phyloP scores from a whole-genome alignment of 2,888 invertebrate genomes.

The Drosophila paranaensis region DNA sequence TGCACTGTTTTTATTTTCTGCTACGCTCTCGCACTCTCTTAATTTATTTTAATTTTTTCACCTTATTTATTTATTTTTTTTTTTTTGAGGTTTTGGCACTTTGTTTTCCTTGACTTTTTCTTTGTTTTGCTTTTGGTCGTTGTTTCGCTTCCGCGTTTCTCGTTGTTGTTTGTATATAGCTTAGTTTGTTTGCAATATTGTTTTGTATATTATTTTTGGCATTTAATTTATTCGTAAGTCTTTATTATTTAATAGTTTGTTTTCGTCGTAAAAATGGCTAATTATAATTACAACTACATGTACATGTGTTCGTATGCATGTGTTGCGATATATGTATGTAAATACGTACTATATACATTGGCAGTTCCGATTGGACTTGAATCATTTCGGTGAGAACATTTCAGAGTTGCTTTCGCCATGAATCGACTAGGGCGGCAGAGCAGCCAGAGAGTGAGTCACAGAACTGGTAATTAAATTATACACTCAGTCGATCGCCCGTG shows the following conservation, averaged over 20 bases:
- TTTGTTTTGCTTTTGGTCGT: slow-evolving; percentile 22
- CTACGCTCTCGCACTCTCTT: slow-evolving; percentile 13
- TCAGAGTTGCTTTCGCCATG: slow-evolving; percentile 24
- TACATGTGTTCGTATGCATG: slow-evolving; percentile 21
- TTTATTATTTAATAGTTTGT: slow-evolving; percentile 73
- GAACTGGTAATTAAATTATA: neutral
- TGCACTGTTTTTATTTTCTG: slow-evolving; percentile 37
- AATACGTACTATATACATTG: slow-evolving; percentile 32
- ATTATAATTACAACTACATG: slow-evolving; percentile 63
- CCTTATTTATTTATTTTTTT: slow-evolving; percentile 12
- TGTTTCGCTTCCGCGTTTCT: slow-evolving; percentile 40
- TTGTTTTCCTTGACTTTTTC: slow-evolving; percentile 46
- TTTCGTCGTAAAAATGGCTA: slow-evolving; percentile 73
- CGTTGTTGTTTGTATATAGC: slow-evolving; percentile 9
- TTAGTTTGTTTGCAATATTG: slow-evolving; percentile 24
- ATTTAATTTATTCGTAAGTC: slow-evolving; percentile 26
- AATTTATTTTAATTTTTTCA: slow-evolving; percentile 11
- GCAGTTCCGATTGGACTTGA: slow-evolving; percentile 48
- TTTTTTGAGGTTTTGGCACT: slow-evolving; percentile 69
- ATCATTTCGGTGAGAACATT: slow-evolving; percentile 45
- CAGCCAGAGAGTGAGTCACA: neutral
- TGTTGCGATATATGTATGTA: slow-evolving; percentile 30
- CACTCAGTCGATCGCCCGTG: too few relatives aligned
- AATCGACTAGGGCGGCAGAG: slow-evolving; percentile 45
- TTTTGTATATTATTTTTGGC: slow-evolving; percentile 50